Conservation (phyloP, 2,113 vertebrate species). For the Tragelaphus strepsiceros region DNA sequence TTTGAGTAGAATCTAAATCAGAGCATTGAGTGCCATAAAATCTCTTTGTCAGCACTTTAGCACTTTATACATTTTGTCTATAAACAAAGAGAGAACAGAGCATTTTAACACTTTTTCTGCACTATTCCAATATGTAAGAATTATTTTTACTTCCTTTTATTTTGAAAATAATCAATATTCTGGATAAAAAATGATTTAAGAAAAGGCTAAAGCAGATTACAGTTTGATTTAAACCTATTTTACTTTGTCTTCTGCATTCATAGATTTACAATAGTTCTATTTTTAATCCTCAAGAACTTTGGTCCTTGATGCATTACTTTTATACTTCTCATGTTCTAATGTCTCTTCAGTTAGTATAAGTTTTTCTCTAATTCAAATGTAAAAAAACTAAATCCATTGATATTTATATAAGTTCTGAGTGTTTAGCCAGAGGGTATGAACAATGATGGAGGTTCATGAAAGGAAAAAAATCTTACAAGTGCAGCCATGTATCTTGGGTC, state of each 20-base stretch:
- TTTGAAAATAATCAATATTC: conserved; percentile 14
- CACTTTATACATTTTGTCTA: neutral
- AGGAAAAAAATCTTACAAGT: neutral
- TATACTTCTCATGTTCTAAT: neutral
- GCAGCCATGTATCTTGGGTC: no score
- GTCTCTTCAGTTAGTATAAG: conserved; percentile 2
- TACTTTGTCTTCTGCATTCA: neutral
- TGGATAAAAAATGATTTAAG: neutral
- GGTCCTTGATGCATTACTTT: neutral
- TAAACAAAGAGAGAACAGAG: neutral
- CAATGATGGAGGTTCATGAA: neutral
- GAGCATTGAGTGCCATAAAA: neutral
- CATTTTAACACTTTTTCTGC: neutral
- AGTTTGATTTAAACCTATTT: neutral
- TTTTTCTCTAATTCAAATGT: neutral
- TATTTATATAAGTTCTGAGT: neutral
- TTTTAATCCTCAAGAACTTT: neutral
- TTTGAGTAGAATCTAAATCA: conserved; percentile 30
- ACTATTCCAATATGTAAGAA: neutral
- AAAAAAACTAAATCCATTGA: neutral
- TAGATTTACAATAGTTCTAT: conserved; percentile 34
- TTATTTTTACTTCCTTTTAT: conserved; percentile 21
- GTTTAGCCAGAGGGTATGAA: neutral
- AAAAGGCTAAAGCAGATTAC: neutral
- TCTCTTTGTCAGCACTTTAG: neutral